These are phyloP conservation scores for Addax nasomaculatus DNA, from an alignment of 2,113 vertebrate species.

Conservation along the genomic window DNA sequence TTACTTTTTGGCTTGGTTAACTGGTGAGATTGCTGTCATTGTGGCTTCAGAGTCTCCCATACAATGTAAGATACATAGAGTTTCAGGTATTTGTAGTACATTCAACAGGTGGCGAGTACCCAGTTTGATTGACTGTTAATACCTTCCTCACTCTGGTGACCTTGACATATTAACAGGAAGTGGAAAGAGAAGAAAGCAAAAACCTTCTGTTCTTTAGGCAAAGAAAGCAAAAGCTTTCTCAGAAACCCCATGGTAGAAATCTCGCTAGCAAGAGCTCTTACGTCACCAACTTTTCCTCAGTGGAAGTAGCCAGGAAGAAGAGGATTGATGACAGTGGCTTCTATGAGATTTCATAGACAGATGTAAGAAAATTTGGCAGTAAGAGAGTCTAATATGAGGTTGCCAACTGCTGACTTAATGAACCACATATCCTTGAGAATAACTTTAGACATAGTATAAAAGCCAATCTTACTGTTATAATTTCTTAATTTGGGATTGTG, in stretches of 20 bases:
- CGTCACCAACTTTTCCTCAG: background rate
- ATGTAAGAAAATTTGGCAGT: background rate
- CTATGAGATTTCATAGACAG: background rate
- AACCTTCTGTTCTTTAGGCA: background rate
- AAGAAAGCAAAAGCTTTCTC: background rate
- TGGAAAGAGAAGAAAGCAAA: background rate
- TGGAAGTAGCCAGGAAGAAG: background rate
- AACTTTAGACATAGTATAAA: background rate
- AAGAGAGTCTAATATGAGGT: background rate
- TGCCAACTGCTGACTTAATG: background rate
- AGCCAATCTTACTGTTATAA: background rate
- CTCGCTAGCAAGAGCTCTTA: background rate
- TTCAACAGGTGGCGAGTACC: background rate
- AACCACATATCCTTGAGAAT: background rate
- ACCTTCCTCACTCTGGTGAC: background rate
- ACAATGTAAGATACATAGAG: background rate
- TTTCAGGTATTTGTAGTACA: constrained; percentile 15
- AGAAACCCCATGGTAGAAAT: background rate
- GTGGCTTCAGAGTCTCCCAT: background rate
- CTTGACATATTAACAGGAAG: background rate
- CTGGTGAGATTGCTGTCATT: background rate
- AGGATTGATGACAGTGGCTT: background rate
- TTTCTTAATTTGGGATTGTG: background rate
- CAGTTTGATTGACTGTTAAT: background rate
- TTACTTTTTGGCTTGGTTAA: background rate